phyloP scores from a whole-genome alignment of 1,140 invertebrate species.

The Drosophila obscura region DNA sequence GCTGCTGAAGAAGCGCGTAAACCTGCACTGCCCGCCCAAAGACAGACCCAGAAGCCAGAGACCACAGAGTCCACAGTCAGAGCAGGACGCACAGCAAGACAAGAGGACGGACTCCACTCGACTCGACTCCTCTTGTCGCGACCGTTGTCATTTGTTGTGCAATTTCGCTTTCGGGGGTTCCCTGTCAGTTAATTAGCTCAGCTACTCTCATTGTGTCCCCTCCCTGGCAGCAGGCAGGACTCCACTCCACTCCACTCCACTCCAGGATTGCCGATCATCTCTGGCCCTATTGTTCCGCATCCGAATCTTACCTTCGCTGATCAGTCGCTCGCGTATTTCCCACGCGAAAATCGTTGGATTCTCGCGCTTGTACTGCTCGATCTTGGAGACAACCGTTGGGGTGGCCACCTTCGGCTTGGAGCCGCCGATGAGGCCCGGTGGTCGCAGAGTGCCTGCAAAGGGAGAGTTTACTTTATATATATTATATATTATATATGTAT shows the following conservation, averaged over 20 bases:
- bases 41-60: no score
- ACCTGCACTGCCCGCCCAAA: no score
- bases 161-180: constrained; percentile 79
- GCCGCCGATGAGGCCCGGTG: constrained; percentile 98
- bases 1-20: constrained; percentile 37
- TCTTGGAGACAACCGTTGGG: constrained; percentile 96
- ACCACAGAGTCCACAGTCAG: no score
- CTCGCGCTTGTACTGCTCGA: constrained; percentile 97
- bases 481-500: no score
- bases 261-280: background rate
- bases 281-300: constrained; percentile 24
- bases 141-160: constrained; percentile 56
- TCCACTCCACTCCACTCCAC: background rate
- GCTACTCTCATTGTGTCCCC: constrained; percentile 16
- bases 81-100: background rate
- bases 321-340: constrained; percentile 97
- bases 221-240: no score
- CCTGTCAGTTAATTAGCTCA: constrained; percentile 77
- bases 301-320: constrained; percentile 92
- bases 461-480: background rate
- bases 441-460: constrained; percentile 92
- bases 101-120: constrained; percentile 2
- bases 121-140: constrained; percentile 20
- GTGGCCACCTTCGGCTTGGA: constrained; percentile 99
- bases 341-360: constrained; percentile 99